Evolutionary conservation across 2,113 vertebrate genomes (phyloP), one percentile per base, ranked within the genome.

Genomic region (Gambusia holbrooki): DNA sequence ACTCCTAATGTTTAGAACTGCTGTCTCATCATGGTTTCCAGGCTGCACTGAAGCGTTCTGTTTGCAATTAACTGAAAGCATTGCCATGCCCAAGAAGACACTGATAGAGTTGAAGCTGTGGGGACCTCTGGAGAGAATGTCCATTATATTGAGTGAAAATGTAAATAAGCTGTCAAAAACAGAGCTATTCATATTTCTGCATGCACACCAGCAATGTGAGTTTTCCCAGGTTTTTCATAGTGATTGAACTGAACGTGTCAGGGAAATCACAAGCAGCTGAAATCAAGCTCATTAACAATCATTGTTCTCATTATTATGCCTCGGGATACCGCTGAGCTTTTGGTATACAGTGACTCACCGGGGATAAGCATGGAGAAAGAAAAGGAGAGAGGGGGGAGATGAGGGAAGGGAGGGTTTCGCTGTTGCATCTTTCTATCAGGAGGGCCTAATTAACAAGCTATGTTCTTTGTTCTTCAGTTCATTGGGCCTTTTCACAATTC

Each of bases 271-370:
- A 25, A 62, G 69, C 70, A 33, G 63, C 61, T 60, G 12, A 66
- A 66, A 58, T 76, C 62, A 73, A 83, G 28, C 76, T 84, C 30
- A 77, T 85, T 85, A 82, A 66, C 11, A 27, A 58, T 69, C 54
- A 73, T 67, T 86, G 66, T 87, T 84, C 69, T 65, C 42, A 4
- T 73, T 77, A 72, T 83, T 71, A 69, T 88, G 70, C 51, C 40
- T 74, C 77, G 45, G 48, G 60, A 75, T 30, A 65, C 5, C 68
- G 60, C 19, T 51, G 66, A 73, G 69, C 62, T 83, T 79, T 83
- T 77, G 78, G 77, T 84, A 73, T 15, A 14, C 66, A 74, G 48
- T 90, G 86, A 91, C 76, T 92, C 92, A 89, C 85, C 71, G 27
- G 22, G 65, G 29, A 65, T 60, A 84, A 84, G 42, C 12, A 54